A percentile compares a stretch with the other conserved stretches of the same genome.
Evolutionary conservation across 2,797 vertebrate species (phyloP).

Genomic region (Alauda arvensis): DNA sequence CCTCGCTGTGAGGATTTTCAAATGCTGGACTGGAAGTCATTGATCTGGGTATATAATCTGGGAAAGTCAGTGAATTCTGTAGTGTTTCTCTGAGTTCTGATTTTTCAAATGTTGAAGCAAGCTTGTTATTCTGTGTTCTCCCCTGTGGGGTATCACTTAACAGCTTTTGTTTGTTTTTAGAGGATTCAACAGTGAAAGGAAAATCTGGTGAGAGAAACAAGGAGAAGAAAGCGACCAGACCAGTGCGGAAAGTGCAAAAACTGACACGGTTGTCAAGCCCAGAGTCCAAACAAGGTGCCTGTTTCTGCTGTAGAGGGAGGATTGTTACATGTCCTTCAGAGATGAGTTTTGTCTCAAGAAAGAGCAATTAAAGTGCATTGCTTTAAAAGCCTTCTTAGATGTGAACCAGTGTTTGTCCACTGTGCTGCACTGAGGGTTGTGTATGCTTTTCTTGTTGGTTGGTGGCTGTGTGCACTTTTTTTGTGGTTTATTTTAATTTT

Average conservation of each 20-base stretch:
- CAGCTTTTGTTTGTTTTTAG: constrained; percentile 63
- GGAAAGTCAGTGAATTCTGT: neutral
- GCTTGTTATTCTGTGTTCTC: neutral
- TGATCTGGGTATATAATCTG: neutral
- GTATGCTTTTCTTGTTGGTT: neutral
- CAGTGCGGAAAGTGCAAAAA: constrained; percentile 87
- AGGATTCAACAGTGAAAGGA: constrained; percentile 53
- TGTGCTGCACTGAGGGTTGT: neutral
- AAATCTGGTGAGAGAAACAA: constrained; percentile 65
- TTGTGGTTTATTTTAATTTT: neutral
- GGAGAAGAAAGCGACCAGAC: constrained; percentile 68
- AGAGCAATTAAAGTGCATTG: neutral
- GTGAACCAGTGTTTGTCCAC: neutral
- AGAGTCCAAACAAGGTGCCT: constrained; percentile 83
- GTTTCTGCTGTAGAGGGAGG: neutral
- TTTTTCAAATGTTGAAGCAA: neutral
- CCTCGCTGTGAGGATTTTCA: neutral
- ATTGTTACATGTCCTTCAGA: neutral
- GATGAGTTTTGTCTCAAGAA: neutral
- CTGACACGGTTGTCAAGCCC: constrained; percentile 71
- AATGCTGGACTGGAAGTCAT: neutral
- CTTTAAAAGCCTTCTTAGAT: neutral
- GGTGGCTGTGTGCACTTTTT: neutral
- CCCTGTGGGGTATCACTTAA: constrained; percentile 2
- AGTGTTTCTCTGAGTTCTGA: neutral